These are phyloP conservation scores for Cryptocephalus moraei DNA, from an alignment of 2,888 invertebrate genomes.

Conservation along the genomic window DNA sequence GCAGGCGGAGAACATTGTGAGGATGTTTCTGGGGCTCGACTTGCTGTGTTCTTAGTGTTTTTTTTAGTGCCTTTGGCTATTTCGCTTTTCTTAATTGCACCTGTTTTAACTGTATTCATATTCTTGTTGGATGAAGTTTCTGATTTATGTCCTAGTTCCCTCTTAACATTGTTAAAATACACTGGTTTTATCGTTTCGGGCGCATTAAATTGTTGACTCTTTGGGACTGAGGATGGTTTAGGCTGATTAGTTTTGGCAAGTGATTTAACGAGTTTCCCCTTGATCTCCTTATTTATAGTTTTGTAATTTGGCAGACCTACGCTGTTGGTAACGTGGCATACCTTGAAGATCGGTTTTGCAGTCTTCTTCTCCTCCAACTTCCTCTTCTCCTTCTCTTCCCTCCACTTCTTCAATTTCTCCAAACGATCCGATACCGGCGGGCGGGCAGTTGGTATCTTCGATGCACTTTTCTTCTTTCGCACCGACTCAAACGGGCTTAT, in stretches of 20 bases:
- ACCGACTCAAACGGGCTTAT: neutral
- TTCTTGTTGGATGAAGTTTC: neutral
- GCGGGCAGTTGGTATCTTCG: neutral
- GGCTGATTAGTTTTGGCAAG: neutral
- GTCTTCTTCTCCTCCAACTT: constrained; percentile 19
- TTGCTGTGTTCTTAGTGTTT: too few relatives aligned
- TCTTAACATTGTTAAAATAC: constrained; percentile 12
- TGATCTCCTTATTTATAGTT: constrained; percentile 22
- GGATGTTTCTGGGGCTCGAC: too few relatives aligned
- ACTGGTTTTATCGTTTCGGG: constrained; percentile 34
- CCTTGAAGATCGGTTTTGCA: constrained; percentile 29
- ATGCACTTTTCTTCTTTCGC: neutral
- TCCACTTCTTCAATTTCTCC: constrained; percentile 26
- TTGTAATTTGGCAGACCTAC: constrained; percentile 18
- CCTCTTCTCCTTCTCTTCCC: constrained; percentile 21
- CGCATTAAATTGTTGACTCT: constrained; percentile 43
- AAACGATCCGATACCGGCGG: neutral
- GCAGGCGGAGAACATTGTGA: too few relatives aligned
- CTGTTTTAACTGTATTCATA: neutral
- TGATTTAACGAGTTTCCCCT: constrained; percentile 20
- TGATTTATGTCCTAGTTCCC: neutral
- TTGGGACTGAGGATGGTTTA: constrained; percentile 40
- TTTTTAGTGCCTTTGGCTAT: too few relatives aligned
- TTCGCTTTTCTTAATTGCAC: too few relatives aligned
- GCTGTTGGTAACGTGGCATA: constrained; percentile 17